These are phyloP conservation scores for Crematogaster levior DNA, from an alignment of 2,888 invertebrate genomes.

Conservation along the genomic window DNA sequence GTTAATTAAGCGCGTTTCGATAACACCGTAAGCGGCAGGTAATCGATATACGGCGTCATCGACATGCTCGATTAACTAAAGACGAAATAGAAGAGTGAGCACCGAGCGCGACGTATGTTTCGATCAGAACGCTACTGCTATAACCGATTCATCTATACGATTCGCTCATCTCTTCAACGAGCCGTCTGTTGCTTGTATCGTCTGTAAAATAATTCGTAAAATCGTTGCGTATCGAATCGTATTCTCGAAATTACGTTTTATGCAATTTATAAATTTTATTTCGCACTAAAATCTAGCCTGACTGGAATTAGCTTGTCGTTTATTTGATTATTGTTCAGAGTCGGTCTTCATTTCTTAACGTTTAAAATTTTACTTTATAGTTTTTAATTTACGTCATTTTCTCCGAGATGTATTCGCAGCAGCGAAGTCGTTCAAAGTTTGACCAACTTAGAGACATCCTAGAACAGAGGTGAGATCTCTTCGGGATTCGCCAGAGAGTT, in stretches of 20 bases:
- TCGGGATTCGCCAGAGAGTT: constrained; percentile 36
- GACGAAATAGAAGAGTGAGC: constrained; percentile 49
- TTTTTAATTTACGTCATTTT: constrained; percentile 20
- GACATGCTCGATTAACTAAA: constrained; percentile 59
- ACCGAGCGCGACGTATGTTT: constrained; percentile 33
- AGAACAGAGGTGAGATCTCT: constrained; percentile 62
- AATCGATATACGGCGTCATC: constrained; percentile 73
- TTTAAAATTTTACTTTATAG: background rate
- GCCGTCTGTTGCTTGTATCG: too few species aligned
- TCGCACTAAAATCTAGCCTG: too few species aligned
- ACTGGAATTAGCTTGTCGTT: too few species aligned
- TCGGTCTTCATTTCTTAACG: too few species aligned
- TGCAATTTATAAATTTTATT: background rate
- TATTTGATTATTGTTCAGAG: too few species aligned
- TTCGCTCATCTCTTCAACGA: background rate
- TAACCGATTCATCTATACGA: constrained; percentile 25
- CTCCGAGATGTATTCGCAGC: constrained; percentile 50
- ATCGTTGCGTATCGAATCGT: background rate
- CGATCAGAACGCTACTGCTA: constrained; percentile 55
- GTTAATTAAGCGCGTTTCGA: constrained; percentile 74
- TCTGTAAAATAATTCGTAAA: background rate
- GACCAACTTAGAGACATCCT: constrained; percentile 23
- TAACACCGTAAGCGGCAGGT: constrained; percentile 68
- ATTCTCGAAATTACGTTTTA: background rate
- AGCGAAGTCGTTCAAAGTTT: constrained; percentile 61